Base-by-base conservation (phyloP, 1,140 invertebrate genomes). In the Zelostemma sp. region DNA sequence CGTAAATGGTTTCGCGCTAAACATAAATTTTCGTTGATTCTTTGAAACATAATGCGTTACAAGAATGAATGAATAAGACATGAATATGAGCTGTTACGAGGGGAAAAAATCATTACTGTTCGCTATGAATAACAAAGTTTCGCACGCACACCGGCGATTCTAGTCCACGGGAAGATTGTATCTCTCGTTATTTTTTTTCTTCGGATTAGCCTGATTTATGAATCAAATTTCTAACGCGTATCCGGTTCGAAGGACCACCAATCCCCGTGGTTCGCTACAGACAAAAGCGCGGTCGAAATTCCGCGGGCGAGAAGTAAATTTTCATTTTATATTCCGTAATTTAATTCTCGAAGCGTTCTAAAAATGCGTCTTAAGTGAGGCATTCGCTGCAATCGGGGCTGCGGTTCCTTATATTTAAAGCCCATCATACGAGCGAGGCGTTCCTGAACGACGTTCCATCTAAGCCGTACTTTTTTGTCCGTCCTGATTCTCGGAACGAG, bases 401-500 rank as follows among this genome's bases (percentile, higher is more conserved):
- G 14, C 11, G 35, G 18, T 46, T 46, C 43, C 16, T 18, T 19
- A n/a, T 46, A 46, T 46, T 46, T 46, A 46, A 46, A 46, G 43
- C 9, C 43, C 43, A 19, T n/a, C 17, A 19, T 46, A 46, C 43
- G 9, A 54, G 28, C 56, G 51, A 56, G 67, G 61, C 67, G 67
- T 61, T 46, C 11, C 43, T 46, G 15, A 1, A 19, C 43, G 43
- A 46, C 17, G 43, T 64, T 56, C 61, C 54, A 47, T 60, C 49
- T 38, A 53, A 38, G 53, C 28, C 51, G 48, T 55, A 45, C 54
- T 17, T 16, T 48, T 17, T 33, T 21, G 16, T 11, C 18, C 43
- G 43, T 50, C 25, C 28, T 50, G 50, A 61, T 73, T 67, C 60
- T 64, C 15, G 63, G 66, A 72, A 67, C 43, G 59, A 55, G 46